These are phyloP conservation scores for Leptodactylus fuscus DNA, from an alignment of 2,113 vertebrate species.

Conservation along the genomic window DNA sequence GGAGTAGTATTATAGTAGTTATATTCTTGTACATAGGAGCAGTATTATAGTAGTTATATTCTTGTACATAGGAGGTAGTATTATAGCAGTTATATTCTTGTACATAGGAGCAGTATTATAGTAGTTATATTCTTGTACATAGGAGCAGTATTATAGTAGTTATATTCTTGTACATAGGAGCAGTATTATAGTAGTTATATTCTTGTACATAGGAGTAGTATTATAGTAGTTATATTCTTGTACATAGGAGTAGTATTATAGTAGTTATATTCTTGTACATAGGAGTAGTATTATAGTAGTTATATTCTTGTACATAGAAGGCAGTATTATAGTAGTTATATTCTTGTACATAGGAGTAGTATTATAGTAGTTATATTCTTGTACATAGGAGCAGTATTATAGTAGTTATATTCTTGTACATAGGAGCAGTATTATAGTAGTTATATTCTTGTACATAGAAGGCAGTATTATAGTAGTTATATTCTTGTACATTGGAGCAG, in stretches of 20 bases:
- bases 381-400: too few relatives aligned
- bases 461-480: slow-evolving; percentile 21
- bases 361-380: too few relatives aligned
- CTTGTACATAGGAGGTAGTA: too few relatives aligned
- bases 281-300: too few relatives aligned
- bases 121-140: slow-evolving; percentile 2
- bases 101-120: neutral
- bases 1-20: too few relatives aligned
- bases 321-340: too few relatives aligned
- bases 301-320: too few relatives aligned
- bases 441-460: slow-evolving; percentile 1
- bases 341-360: too few relatives aligned
- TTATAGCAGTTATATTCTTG: too few relatives aligned
- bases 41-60: slow-evolving; percentile 1
- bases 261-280: too few relatives aligned
- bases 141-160: too few relatives aligned
- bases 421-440: neutral
- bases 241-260: neutral
- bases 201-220: neutral
- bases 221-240: slow-evolving; percentile 10
- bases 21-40: too few relatives aligned
- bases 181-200: slow-evolving; percentile 12
- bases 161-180: neutral
- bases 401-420: slow-evolving; percentile 9
- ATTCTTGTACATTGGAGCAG: neutral